These are phyloP conservation scores for Trisateles emortualis DNA, from an alignment of 2,888 invertebrate species.

Conservation along the genomic window DNA sequence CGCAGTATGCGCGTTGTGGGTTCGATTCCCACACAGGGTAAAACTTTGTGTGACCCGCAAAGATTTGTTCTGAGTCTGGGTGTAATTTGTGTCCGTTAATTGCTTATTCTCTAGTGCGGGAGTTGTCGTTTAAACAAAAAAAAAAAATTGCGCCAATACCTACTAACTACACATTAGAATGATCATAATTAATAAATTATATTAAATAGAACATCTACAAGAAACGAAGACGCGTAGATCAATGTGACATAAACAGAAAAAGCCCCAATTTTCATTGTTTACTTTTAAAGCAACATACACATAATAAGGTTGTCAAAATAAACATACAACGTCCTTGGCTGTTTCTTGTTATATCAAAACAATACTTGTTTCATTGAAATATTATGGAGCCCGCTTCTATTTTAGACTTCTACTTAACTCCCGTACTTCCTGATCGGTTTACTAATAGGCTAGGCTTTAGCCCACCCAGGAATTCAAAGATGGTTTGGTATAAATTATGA, in stretches of 20 bases:
- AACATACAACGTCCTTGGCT: conserved; percentile 1
- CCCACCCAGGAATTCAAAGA: no score
- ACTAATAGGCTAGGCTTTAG: no score
- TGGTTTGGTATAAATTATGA: no score
- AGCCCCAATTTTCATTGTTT: conserved; percentile 11
- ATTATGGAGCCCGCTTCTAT: background rate
- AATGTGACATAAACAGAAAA: background rate
- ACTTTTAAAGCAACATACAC: background rate
- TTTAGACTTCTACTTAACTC: background rate
- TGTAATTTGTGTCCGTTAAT: no score
- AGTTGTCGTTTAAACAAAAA: no score
- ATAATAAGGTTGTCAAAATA: conserved; percentile 3
- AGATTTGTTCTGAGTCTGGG: no score
- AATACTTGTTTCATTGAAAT: conserved; percentile 2
- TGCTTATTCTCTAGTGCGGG: no score
- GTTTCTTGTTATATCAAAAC: conserved; percentile 3
- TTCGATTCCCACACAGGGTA: no score
- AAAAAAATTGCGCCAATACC: no score
- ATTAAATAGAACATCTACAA: background rate
- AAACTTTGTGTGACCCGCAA: no score
- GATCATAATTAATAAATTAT: background rate
- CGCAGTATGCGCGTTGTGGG: no score
- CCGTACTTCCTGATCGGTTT: background rate
- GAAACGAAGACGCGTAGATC: background rate
- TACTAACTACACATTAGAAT: no score